These are phyloP conservation scores for Cyprinodon diabolis DNA, from an alignment of 2,797 vertebrate genomes.

Conservation along the genomic window DNA sequence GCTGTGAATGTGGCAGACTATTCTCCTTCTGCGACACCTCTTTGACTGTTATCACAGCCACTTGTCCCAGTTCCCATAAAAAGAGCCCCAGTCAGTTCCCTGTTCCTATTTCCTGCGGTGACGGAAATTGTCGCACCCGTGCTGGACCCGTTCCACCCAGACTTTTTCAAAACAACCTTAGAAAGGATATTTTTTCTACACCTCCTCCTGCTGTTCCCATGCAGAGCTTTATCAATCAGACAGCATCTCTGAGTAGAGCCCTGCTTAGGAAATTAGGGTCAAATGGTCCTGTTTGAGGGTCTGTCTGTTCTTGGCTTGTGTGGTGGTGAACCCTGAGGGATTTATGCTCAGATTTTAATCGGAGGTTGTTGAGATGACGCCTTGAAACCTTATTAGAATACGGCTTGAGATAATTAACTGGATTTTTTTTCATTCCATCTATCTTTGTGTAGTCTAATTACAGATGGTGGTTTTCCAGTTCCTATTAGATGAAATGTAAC, in stretches of 20 bases:
- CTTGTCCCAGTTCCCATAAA: conserved; percentile 50
- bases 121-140: conserved; percentile 49
- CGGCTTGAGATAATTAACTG: conserved; percentile 78
- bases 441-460: conserved; percentile 77
- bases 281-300: conserved; percentile 75
- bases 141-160: conserved; percentile 44
- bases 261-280: conserved; percentile 78
- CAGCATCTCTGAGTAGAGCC: conserved; percentile 72
- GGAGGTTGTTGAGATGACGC: conserved; percentile 53
- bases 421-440: conserved; percentile 54
- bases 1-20: conserved; percentile 48
- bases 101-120: conserved; percentile 58
- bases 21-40: conserved; percentile 57
- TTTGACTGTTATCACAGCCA: conserved; percentile 63
- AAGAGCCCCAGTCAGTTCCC: conserved; percentile 58
- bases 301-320: conserved; percentile 52
- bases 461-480: conserved; percentile 76
- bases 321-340: conserved; percentile 60
- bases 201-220: conserved; percentile 35
- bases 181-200: conserved; percentile 26
- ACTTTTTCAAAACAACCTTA: conserved; percentile 46
- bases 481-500: conserved; percentile 73
- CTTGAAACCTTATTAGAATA: conserved; percentile 78
- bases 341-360: conserved; percentile 67
- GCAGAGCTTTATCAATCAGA: conserved; percentile 64